These are phyloP conservation scores for Pteruthius melanotis DNA, from an alignment of 2,113 vertebrate species.

Conservation along the genomic window DNA sequence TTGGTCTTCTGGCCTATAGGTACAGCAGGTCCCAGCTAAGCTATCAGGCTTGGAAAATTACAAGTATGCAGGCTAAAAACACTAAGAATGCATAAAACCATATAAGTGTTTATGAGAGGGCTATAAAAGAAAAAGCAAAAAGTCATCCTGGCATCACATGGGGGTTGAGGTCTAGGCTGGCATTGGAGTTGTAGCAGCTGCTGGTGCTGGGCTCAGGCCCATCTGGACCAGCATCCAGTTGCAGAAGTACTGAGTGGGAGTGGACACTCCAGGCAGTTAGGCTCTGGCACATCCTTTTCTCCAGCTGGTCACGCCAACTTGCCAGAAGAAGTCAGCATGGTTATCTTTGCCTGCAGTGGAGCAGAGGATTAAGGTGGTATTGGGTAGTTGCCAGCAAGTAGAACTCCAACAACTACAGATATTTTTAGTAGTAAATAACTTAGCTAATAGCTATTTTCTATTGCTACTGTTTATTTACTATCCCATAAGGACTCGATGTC, in stretches of 20 bases:
- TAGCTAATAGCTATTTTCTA: neutral
- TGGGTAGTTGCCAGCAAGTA: neutral
- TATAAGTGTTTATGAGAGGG: no score
- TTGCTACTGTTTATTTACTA: neutral
- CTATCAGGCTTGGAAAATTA: no score
- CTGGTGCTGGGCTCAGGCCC: neutral
- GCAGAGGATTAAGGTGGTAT: neutral
- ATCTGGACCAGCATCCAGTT: neutral
- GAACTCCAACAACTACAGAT: neutral
- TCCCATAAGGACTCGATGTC: neutral
- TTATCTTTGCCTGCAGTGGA: neutral
- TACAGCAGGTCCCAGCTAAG: no score
- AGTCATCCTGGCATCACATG: no score
- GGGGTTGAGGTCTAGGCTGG: no score
- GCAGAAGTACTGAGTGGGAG: neutral
- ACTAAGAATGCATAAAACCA: no score
- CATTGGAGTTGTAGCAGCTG: accelerated
- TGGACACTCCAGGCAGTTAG: neutral
- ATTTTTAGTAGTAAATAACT: neutral
- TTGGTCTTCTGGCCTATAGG: no score
- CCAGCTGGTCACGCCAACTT: neutral
- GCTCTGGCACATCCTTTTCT: neutral
- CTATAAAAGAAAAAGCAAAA: no score
- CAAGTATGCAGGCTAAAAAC: no score
- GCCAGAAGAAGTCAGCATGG: neutral